Evolutionary conservation across 2,888 invertebrate genomes (phyloP), one percentile per base, ranked within the genome.

Genomic region (Rhabditophanes sp.): DNA sequence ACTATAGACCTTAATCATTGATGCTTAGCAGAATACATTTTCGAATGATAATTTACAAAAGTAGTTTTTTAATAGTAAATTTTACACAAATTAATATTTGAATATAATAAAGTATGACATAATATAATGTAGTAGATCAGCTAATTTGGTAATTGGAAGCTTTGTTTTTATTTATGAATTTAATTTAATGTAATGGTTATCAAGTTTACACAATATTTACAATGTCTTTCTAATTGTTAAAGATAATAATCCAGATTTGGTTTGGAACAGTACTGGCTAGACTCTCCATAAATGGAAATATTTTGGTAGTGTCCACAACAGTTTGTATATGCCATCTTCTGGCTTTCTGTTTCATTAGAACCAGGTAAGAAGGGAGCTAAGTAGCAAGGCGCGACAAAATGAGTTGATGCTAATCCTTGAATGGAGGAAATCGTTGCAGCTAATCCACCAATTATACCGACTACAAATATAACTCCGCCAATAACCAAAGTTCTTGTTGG

Each of bases 231-330:
- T n/a, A n/a, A n/a, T n/a, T n/a, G n/a, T n/a, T n/a, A n/a, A n/a
- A n/a, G n/a, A n/a, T 53, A 53, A 37, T 48, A 53, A 6, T 39
- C 11, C 6, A 53, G 19, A 18, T 50, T 32, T 6, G 50, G 37
- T 3, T 18, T 18, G 18, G 46, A 40, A 28, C 53, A 53, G 9
- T 18, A 33, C 14, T 22, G 9, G 3, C 14, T 21, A 2, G n/a
- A 19, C 9, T 35, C 26, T 8, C 2, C 32, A 3, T 32, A 33
- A 17, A 33, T 36, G 3, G 53, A 38, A 16, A 54, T 37, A 35
- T 54, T 47, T 33, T 55, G 55, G 12, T 11, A 38, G 11, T 29
- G 35, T 11, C 54, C 54, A 28, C 54, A 54, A 32, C 54, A 54
- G 33, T 54, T 55, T 1, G 47, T 53, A 22, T n/a, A n/a, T n/a